These are phyloP conservation scores for Holacanthus passer DNA, from an alignment of 2,113 vertebrate genomes.

Conservation along the genomic window DNA sequence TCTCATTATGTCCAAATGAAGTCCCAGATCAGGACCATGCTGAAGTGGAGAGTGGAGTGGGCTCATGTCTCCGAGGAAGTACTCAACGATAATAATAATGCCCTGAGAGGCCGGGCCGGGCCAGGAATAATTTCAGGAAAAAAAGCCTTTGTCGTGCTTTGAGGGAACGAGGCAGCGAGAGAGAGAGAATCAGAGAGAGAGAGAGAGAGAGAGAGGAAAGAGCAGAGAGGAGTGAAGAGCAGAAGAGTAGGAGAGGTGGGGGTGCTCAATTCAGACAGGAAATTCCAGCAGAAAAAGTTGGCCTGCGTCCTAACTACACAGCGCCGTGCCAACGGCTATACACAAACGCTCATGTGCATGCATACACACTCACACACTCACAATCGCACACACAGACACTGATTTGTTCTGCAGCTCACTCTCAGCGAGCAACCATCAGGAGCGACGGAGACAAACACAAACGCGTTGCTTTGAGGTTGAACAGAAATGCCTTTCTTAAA, in stretches of 20 bases:
- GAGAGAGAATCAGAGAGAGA: slow-evolving; percentile 43
- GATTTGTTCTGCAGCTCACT: slow-evolving; percentile 73
- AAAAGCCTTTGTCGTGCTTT: slow-evolving; percentile 86
- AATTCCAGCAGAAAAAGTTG: slow-evolving; percentile 93
- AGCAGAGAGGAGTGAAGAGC: slow-evolving; percentile 59
- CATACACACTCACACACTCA: slow-evolving; percentile 63
- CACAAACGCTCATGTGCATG: slow-evolving; percentile 70
- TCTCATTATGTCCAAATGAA: slow-evolving; percentile 76
- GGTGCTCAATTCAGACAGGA: slow-evolving; percentile 91
- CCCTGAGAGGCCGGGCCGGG: slow-evolving; percentile 87
- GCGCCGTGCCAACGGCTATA: slow-evolving; percentile 86
- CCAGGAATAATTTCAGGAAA: slow-evolving; percentile 85
- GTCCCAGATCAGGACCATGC: slow-evolving; percentile 71
- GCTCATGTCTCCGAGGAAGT: slow-evolving; percentile 90
- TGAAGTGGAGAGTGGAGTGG: slow-evolving; percentile 76
- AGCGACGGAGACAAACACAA: slow-evolving; percentile 43
- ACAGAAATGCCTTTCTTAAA: slow-evolving; percentile 38
- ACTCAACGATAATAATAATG: slow-evolving; percentile 92
- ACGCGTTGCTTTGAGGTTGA: slow-evolving; percentile 51
- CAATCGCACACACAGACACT: slow-evolving; percentile 64
- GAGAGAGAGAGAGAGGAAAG: slow-evolving; percentile 55
- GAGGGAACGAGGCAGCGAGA: slow-evolving; percentile 57
- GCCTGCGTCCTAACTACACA: slow-evolving; percentile 90
- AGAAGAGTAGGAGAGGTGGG: slow-evolving; percentile 65
- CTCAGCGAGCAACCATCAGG: slow-evolving; percentile 60